A percentile compares a stretch with the other conserved stretches of the same genome.
phyloP scores from a whole-genome alignment of 2,888 invertebrate species.

The Heteromurus nitidus region DNA sequence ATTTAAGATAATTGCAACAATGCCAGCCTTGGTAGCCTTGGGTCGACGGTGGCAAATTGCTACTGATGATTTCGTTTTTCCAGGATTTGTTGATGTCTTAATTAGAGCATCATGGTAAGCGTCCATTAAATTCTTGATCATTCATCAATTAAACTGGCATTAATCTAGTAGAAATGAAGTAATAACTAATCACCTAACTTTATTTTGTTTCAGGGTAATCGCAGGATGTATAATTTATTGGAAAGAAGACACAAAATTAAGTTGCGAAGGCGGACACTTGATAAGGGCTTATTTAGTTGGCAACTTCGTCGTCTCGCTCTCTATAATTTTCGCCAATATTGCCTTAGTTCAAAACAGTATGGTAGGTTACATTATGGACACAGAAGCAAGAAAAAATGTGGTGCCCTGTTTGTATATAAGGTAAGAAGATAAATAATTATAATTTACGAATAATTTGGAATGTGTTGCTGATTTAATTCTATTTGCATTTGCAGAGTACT shows the following conservation, averaged over 20 bases:
- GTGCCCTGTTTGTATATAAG: conserved; percentile 72
- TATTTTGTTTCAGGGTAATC: conserved; percentile 64
- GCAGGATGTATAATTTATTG: conserved; percentile 72
- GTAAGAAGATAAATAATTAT: conserved; percentile 53
- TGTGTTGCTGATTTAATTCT: conserved; percentile 11
- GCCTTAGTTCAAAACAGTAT: conserved; percentile 74
- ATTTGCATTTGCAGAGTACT: conserved; percentile 83
- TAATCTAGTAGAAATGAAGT: background rate
- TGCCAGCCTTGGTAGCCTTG: conserved; percentile 78
- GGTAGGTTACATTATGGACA: conserved; percentile 74
- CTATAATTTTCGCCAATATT: conserved; percentile 75
- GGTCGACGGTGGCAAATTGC: conserved; percentile 78
- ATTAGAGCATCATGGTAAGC: conserved; percentile 77
- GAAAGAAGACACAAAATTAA: conserved; percentile 75
- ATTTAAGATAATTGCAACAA: conserved; percentile 71
- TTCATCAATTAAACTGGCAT: background rate
- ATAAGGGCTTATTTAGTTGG: conserved; percentile 85
- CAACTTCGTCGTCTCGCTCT: conserved; percentile 74
- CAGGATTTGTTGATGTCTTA: conserved; percentile 77
- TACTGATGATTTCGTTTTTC: conserved; percentile 79
- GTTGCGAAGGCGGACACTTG: conserved; percentile 84
- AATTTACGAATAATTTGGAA: background rate
- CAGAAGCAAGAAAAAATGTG: conserved; percentile 70
- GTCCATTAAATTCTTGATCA: background rate
- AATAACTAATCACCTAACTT: background rate